These are phyloP conservation scores for Oenanthe melanoleuca DNA, from an alignment of 2,113 vertebrate species.

Conservation along the genomic window DNA sequence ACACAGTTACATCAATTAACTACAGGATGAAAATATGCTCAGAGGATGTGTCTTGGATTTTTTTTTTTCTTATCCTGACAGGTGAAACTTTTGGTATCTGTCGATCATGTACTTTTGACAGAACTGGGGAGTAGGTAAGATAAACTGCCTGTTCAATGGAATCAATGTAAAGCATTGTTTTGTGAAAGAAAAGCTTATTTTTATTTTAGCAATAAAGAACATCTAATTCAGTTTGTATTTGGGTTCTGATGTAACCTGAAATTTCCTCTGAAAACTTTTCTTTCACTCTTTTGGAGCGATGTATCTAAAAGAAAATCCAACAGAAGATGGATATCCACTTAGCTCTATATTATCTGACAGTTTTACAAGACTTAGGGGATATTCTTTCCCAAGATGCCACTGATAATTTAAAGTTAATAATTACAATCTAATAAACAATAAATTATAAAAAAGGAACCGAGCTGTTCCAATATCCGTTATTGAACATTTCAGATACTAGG, in stretches of 20 bases:
- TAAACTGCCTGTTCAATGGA: not conserved
- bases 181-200: not conserved
- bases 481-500: not conserved
- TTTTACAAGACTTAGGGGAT: not conserved
- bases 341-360: not conserved
- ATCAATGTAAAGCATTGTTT: not conserved
- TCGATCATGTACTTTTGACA: not conserved
- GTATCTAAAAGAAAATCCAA: not conserved
- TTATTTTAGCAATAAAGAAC: not conserved
- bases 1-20: not conserved
- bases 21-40: not conserved
- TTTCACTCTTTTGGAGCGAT: not conserved
- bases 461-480: not conserved
- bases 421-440: not conserved
- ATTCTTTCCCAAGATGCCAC: not conserved
- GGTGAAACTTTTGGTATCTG: not conserved
- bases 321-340: not conserved
- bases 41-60: not conserved
- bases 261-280: not conserved
- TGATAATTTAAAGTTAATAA: not conserved
- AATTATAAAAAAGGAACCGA: not conserved
- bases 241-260: not conserved
- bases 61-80: not conserved
- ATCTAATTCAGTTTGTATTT: not conserved
- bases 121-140: not conserved